phyloP scores from a whole-genome alignment of 1,140 invertebrate species.

The Leptinotarsa defecta region DNA sequence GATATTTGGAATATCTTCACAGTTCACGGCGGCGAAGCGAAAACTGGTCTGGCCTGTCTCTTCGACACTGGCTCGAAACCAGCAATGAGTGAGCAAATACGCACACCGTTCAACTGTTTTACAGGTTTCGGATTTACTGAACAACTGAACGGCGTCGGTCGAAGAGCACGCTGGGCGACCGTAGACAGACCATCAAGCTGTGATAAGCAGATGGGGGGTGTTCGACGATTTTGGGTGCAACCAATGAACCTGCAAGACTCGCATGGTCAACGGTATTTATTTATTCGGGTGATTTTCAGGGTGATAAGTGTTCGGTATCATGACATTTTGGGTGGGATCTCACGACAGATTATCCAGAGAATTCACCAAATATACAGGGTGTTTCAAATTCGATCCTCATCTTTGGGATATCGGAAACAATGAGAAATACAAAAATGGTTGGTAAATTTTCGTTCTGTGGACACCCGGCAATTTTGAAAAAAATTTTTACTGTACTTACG shows the following conservation, averaged over 20 bases:
- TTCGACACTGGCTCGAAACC: constrained; percentile 4
- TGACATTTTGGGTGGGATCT: background rate
- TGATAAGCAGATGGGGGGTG: constrained; percentile 3
- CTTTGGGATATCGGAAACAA: too few relatives aligned
- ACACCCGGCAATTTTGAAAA: too few relatives aligned
- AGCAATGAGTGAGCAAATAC: constrained; percentile 10
- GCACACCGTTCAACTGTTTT: constrained; percentile 15
- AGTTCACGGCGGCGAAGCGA: background rate
- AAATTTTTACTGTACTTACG: too few relatives aligned
- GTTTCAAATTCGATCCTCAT: too few relatives aligned
- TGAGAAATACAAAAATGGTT: too few relatives aligned
- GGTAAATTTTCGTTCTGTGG: too few relatives aligned
- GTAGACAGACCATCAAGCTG: constrained; percentile 7
- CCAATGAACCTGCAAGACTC: background rate
- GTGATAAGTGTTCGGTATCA: background rate
- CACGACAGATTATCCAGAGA: background rate
- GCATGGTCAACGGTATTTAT: background rate
- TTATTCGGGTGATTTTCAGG: constrained; percentile 1
- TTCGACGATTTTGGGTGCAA: background rate
- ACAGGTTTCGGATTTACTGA: constrained; percentile 14
- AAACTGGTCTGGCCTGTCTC: constrained; percentile 15
- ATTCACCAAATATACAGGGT: background rate
- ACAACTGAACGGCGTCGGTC: background rate
- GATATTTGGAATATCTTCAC: constrained; percentile 20
- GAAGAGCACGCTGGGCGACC: background rate